A percentile compares a stretch with the other conserved stretches of the same genome.
Evolutionary conservation across 2,888 invertebrate species (phyloP).

Genomic region (Belgica antarctica): DNA sequence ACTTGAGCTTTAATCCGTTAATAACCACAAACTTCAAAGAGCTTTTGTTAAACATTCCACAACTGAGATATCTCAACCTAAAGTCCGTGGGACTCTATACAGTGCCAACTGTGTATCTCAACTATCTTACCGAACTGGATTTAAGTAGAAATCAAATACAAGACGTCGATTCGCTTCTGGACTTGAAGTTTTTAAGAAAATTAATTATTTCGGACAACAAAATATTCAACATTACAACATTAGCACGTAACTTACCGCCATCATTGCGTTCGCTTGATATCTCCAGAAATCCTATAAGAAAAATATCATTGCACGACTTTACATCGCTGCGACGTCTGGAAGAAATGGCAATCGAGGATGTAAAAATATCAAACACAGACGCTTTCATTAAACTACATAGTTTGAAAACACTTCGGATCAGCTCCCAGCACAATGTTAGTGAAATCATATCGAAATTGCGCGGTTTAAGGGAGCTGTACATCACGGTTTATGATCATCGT

Average conservation of each 20-base stretch:
- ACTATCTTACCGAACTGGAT: conserved; percentile 75
- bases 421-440: conserved; percentile 71
- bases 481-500: conserved; percentile 71
- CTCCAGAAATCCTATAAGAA: conserved; percentile 78
- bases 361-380: conserved; percentile 72
- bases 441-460: conserved; percentile 70
- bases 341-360: conserved; percentile 69
- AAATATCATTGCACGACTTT: conserved; percentile 62
- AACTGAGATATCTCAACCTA: conserved; percentile 73
- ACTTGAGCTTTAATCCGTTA: conserved; percentile 75
- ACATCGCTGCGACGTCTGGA: conserved; percentile 64
- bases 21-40: conserved; percentile 83
- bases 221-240: conserved; percentile 69
- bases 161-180: conserved; percentile 68
- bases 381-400: conserved; percentile 70
- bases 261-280: conserved; percentile 74
- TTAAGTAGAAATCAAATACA: conserved; percentile 74
- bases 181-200: conserved; percentile 68
- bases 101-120: conserved; percentile 73
- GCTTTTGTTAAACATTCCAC: conserved; percentile 80
- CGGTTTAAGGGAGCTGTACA: conserved; percentile 70
- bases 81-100: conserved; percentile 73
- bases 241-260: conserved; percentile 70
- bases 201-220: conserved; percentile 77
- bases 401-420: conserved; percentile 70